Base-by-base conservation (phyloP, 1,140 invertebrate species). In the Trigoniulus corallinus region DNA sequence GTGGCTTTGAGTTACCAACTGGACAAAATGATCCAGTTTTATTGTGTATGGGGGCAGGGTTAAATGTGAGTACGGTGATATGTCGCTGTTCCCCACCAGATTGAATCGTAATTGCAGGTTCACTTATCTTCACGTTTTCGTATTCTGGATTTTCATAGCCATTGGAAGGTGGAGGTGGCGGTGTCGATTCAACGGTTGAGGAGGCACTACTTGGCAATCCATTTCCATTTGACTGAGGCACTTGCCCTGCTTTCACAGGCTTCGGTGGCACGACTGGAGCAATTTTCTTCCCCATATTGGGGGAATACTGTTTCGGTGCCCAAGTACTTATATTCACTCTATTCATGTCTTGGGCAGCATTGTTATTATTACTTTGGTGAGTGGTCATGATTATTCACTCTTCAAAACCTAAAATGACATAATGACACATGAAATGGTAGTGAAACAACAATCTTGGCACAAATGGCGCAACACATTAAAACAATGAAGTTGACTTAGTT, bases 201-300 rank as follows among this genome's bases (percentile, higher is more conserved):
- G 23, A 25, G 15, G 18, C 24, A 41, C 18, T 68, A 63, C 18
- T 54, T 20, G 50, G 34, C 24, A n/a, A 15, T 29, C 48, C 21
- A 22, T 22, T n/a, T 21, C 45, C 26, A 24, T 47, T 48, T 37
- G 44, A 43, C 40, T 73, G 61, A 49, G 71, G 71, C 47, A 66
- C 65, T 40, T 66, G 61, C 24, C 62, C 20, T 65, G 80, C 78
- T 72, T 77, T 78, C 67, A 81, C 81, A 42, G 81, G 81, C 65
- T 84, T 84, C n/a, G 81, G 81, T 34, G 81, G 81, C 47, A 83
- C 76, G 44, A 79, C 78, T 49, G 82, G 81, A 52, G 78, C 80
- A 50, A 81, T 65, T 64, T 83, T 84, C 24, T 51, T 51, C 7
- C 50, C 50, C 3, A 47, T 34, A 3, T 47, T 47, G 7, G 50